A percentile compares a stretch with the other conserved stretches of the same genome.
Evolutionary conservation across 2,888 invertebrate species (phyloP).

Genomic region (Melinopterus prodromus): DNA sequence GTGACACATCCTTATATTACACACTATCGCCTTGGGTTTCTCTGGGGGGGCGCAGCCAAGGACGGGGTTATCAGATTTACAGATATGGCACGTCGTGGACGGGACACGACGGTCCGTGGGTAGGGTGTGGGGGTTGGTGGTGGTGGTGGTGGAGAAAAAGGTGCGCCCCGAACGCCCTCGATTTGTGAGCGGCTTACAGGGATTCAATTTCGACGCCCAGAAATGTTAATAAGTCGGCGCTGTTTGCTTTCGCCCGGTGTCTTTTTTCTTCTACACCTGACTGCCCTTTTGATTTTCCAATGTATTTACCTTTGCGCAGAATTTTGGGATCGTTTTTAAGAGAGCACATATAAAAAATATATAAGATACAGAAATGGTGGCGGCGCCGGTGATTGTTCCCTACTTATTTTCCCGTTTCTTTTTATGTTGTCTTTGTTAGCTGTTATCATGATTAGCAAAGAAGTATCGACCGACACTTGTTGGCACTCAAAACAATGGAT

Average conservation of each 20-base stretch:
- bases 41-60: slow-evolving; percentile 9
- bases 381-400: too few relatives aligned
- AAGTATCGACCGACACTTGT: too few relatives aligned
- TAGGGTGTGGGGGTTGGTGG: not conserved
- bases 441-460: too few relatives aligned
- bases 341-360: too few relatives aligned
- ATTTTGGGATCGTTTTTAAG: too few relatives aligned
- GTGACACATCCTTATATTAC: slow-evolving; percentile 26
- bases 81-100: slow-evolving; percentile 21
- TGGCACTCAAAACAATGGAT: too few relatives aligned
- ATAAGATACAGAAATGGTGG: too few relatives aligned
- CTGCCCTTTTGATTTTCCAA: not conserved
- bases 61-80: slow-evolving; percentile 25
- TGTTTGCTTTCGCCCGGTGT: not conserved
- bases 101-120: not conserved
- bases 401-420: too few relatives aligned
- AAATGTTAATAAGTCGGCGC: not conserved
- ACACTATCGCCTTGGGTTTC: slow-evolving; percentile 21
- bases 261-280: not conserved
- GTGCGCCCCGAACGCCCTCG: not conserved
- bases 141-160: not conserved
- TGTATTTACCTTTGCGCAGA: not conserved
- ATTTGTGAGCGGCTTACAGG: not conserved
- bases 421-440: too few relatives aligned
- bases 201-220: not conserved